These are phyloP conservation scores for Sterrhoptilus dennistouni DNA, from an alignment of 2,113 vertebrate species.

Conservation along the genomic window DNA sequence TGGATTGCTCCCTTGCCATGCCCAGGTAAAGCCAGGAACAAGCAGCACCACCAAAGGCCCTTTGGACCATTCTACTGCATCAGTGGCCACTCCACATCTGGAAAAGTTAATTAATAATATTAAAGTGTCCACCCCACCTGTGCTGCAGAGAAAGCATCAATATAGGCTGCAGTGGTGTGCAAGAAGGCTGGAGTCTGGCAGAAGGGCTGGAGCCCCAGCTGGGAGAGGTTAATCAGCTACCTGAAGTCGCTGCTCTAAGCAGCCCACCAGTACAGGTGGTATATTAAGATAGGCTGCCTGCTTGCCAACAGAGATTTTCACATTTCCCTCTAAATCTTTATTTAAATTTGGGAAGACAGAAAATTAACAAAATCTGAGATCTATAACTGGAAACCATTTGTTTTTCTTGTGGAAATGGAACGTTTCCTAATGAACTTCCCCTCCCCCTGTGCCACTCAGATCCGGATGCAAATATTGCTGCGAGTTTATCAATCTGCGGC, in stretches of 20 bases:
- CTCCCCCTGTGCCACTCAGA: conserved; percentile 28
- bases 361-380: conserved; percentile 24
- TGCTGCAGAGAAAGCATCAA: background rate
- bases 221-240: background rate
- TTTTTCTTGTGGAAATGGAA: conserved; percentile 42
- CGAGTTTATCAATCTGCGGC: conserved; percentile 50
- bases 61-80: background rate
- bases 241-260: background rate
- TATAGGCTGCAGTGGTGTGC: background rate
- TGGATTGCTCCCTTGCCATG: rapidly evolving
- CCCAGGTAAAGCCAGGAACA: background rate
- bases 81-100: background rate
- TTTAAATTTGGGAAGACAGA: conserved; percentile 19
- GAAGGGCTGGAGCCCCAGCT: background rate
- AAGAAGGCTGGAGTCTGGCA: background rate
- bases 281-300: background rate
- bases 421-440: conserved; percentile 45
- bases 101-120: background rate
- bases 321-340: conserved; percentile 11
- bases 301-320: background rate
- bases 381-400: conserved; percentile 32
- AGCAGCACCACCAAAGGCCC: background rate
- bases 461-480: conserved; percentile 58
- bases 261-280: background rate
- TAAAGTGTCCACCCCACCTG: background rate